Evolutionary conservation across 2,113 vertebrate species (phyloP), one percentile per base, ranked within the genome.

Genomic region (Alouatta palliata): DNA sequence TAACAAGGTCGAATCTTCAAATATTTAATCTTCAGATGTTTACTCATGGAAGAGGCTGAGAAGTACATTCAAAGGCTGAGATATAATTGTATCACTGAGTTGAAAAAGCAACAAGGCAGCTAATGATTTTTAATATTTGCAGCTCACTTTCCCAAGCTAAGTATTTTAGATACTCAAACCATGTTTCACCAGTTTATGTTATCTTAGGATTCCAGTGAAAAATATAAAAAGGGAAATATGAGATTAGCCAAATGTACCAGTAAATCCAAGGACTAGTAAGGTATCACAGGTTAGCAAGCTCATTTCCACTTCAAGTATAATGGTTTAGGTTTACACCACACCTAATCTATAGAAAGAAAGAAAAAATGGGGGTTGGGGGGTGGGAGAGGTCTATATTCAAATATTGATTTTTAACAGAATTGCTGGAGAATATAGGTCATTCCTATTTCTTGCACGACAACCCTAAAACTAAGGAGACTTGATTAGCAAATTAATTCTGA

Each of bases 1-100:
- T 96, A 96, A 92, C 81, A 92, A 91, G 9, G 73, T 19, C 82
- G 45, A 61, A 43, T 83, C 79, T 95, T 87, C 64, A 96, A 58
- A 81, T 84, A 47, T 80, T 79, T 95, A 66, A n/a, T 82, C 73
- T 96, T 88, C 70, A 95, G 56, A 81, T 84, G 52, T 76, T 82
- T 95, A 43, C 49, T 82, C 37, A 30, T 25, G 27, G 49, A 90
- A 92, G 66, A 93, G 20, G 32, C 49, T n/a, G 20, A 37, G 35
- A 23, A 87, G 47, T 52, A 54, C n/a, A 10, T 47, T 61, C 37
- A 90, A 93, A 86, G 49, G 11, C 89, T 87, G 47, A 47, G 45
- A 66, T 91, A 56, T 16, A 61, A 85, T 54, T 79, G 49, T 95
- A 40, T 61, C 79, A 86, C 14, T 20, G 37, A 88, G 43, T 45